These are phyloP conservation scores for Marmota monax DNA, from an alignment of 2,113 vertebrate species.

Conservation along the genomic window DNA sequence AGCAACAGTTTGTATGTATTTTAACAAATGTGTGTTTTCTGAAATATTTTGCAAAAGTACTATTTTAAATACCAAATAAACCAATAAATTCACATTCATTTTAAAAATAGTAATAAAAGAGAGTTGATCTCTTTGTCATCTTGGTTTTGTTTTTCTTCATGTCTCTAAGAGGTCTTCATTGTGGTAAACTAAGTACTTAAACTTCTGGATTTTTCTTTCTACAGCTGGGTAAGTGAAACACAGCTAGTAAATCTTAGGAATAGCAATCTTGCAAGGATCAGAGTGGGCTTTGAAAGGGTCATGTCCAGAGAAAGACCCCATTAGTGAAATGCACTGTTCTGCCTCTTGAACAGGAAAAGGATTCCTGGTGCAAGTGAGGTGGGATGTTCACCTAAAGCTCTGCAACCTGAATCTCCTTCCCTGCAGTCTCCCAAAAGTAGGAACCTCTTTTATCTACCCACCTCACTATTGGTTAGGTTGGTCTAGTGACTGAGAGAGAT, in stretches of 20 bases:
- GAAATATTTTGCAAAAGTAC: slow-evolving; percentile 44
- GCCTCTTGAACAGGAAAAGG: background rate
- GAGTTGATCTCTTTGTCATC: background rate
- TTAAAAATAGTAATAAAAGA: slow-evolving; percentile 67
- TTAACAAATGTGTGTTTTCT: slow-evolving; percentile 58
- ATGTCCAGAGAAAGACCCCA: background rate
- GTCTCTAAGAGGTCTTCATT: slow-evolving; percentile 4
- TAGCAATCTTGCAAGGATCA: background rate
- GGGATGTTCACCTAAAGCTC: no score
- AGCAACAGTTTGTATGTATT: background rate
- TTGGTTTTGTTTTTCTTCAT: slow-evolving; percentile 55
- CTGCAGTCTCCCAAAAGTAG: background rate
- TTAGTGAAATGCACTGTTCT: background rate
- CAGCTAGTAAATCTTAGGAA: background rate
- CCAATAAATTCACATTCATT: slow-evolving; percentile 21
- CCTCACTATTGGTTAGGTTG: background rate
- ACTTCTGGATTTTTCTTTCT: background rate
- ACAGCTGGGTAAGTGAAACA: background rate
- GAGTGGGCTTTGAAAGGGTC: background rate
- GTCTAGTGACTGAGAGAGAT: background rate
- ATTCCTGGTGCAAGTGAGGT: background rate
- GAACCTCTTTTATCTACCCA: background rate
- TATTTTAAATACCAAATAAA: slow-evolving; percentile 54
- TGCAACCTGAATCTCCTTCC: background rate
- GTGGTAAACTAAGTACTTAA: slow-evolving; percentile 4